These are phyloP conservation scores for Adelosebastes latens DNA, from an alignment of 2,797 vertebrate genomes.

Conservation along the genomic window DNA sequence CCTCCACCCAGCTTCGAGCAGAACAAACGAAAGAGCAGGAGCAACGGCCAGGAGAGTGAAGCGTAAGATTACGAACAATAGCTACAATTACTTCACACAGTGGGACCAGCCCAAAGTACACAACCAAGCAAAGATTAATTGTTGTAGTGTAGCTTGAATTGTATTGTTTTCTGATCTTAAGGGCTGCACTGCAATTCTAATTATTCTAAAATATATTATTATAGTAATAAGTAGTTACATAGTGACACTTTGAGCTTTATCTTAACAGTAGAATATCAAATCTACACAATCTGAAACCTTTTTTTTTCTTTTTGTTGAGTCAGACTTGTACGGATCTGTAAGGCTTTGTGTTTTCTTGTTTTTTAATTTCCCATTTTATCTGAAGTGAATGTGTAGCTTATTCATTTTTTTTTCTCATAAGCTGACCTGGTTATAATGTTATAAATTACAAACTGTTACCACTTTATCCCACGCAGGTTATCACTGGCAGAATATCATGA, in stretches of 20 bases:
- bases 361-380: neutral
- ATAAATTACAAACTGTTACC: neutral
- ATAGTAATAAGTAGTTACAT: neutral
- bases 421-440: neutral
- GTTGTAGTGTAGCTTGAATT: neutral
- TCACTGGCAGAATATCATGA: slow-evolving; percentile 98
- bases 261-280: neutral
- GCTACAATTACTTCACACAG: neutral
- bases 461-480: slow-evolving; percentile 82
- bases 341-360: slow-evolving; percentile 18
- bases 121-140: neutral
- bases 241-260: neutral
- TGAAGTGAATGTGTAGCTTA: neutral
- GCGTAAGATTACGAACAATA: slow-evolving; percentile 81
- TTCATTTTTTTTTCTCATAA: neutral
- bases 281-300: neutral
- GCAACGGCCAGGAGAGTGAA: slow-evolving; percentile 95
- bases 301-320: neutral
- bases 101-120: neutral
- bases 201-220: neutral
- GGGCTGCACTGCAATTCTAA: neutral
- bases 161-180: neutral
- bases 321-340: neutral
- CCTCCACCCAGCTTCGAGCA: slow-evolving; percentile 92
- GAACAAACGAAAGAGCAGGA: slow-evolving; percentile 96